Percentiles rank a stretch among this genome's conserved stretches.
Evolutionary conservation across 92 coral and sea anemone species (phyloP).

Genomic region (Muricea muricata): DNA sequence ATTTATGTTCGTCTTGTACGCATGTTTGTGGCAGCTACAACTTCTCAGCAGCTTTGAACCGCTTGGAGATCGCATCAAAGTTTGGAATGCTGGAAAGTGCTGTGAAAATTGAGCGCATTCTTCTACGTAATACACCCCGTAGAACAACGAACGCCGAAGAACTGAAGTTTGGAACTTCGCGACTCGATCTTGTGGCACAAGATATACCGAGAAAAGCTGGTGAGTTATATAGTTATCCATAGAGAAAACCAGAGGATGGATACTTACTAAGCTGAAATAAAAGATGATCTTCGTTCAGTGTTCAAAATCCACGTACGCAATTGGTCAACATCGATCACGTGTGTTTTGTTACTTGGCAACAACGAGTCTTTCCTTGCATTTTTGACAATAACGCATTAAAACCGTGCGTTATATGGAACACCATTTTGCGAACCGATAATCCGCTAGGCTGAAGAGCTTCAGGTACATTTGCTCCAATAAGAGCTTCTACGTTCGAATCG

Average conservation of each 20-base stretch:
- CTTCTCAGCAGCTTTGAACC: not conserved
- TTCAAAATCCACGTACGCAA: too few relatives aligned
- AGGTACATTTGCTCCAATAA: slow-evolving; percentile 54
- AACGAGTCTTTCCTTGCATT: too few relatives aligned
- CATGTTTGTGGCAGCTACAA: slow-evolving; percentile 6
- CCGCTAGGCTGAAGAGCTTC: slow-evolving; percentile 49
- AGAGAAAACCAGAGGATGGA: too few relatives aligned
- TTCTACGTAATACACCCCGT: not conserved
- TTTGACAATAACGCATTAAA: too few relatives aligned
- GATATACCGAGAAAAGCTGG: not conserved
- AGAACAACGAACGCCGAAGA: not conserved
- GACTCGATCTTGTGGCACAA: not conserved
- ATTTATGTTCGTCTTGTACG: slow-evolving; percentile 26
- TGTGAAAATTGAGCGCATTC: slow-evolving; percentile 4
- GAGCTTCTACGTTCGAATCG: slow-evolving; percentile 36
- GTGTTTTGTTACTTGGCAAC: too few relatives aligned
- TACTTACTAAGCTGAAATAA: too few relatives aligned
- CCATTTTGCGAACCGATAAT: slow-evolving; percentile 45
- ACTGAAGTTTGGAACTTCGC: not conserved
- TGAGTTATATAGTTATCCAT: too few relatives aligned
- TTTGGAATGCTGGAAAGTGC: slow-evolving; percentile 24
- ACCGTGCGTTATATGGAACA: slow-evolving; percentile 65
- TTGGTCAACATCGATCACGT: too few relatives aligned
- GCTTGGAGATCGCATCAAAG: not conserved
- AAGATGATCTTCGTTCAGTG: too few relatives aligned